Conservation (phyloP, 2,797 vertebrate genomes). For the Xerus rutilus region DNA sequence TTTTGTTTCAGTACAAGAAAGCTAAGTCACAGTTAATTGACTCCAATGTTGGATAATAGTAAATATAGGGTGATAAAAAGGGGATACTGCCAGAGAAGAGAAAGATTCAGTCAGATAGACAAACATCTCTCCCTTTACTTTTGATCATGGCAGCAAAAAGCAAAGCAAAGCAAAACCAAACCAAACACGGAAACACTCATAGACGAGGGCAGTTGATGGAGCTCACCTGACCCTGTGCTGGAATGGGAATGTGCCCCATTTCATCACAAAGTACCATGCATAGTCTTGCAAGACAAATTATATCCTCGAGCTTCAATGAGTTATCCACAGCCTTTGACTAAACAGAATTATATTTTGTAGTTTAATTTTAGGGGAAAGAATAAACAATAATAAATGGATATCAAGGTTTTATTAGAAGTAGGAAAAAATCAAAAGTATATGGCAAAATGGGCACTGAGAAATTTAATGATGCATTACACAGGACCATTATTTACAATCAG, state of each 20-base stretch:
- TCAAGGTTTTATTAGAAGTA: constrained; percentile 1
- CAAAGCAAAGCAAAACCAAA: constrained; percentile 8
- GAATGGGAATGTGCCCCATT: neutral
- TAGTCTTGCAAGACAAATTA: neutral
- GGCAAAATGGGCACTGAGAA: neutral
- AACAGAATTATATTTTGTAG: neutral
- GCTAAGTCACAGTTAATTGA: neutral
- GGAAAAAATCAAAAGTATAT: neutral
- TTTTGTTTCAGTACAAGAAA: neutral
- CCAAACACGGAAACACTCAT: neutral
- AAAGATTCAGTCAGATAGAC: neutral
- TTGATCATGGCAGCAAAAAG: neutral
- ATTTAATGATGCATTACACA: neutral
- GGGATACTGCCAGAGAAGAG: neutral
- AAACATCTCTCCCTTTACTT: neutral
- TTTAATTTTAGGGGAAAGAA: neutral
- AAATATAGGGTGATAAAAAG: neutral
- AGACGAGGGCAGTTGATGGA: neutral
- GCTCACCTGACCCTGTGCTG: neutral
- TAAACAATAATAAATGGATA: neutral
- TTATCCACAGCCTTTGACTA: neutral
- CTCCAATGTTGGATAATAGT: neutral
- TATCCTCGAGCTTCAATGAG: neutral
- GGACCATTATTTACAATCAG: neutral
- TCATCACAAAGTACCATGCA: neutral